Base-by-base conservation (phyloP, 2,113 vertebrate genomes). In the Planiliza haematocheilus region DNA sequence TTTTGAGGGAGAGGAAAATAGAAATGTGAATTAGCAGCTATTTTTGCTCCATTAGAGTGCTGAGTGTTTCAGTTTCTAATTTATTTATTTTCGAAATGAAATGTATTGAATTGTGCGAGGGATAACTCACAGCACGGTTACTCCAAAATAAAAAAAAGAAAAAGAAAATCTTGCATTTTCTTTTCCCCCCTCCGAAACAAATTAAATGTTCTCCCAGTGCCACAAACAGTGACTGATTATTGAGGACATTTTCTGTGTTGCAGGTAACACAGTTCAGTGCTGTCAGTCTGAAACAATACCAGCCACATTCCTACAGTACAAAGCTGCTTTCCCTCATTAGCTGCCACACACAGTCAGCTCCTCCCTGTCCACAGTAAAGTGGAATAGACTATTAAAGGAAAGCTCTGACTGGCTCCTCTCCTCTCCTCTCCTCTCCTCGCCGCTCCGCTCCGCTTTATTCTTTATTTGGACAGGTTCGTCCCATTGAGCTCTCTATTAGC, bases 381-480 rank as follows among this genome's bases (percentile, higher is more conserved):
- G 74, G 85, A 87, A 81, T 37, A 58, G 63, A 85, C 89, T 82
- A 87, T 86, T 91, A 87, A 84, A 84, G 76, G 74, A 49, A 48
- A 75, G 74, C 82, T 77, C 43, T 77, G 77, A 81, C 86, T 85
- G 86, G 85, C 86, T 86, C 74, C 81, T 87, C 71, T 79, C 53
- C n/a, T 12, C 74, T 86, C 71, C 10, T 18, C 75, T 66, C 45
- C 7, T n/a, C 86, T 86, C 74, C 81, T 87, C 71, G 76, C 53
- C n/a, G 12, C 74, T 86, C 71, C 10, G 24, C 75, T 66, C 45
- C 7, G 46, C 86, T 89, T 80, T 88, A 70, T 91, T 89, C 90
- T 91, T 81, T 85, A 88, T 91, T 89, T 92, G 86, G 88, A 90
- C 88, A 91, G 88, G 90, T 89, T 87, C 74, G 87, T 91, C 81